phyloP scores from a whole-genome alignment of 2,888 invertebrate genomes.

The Melieria crassipennis region DNA sequence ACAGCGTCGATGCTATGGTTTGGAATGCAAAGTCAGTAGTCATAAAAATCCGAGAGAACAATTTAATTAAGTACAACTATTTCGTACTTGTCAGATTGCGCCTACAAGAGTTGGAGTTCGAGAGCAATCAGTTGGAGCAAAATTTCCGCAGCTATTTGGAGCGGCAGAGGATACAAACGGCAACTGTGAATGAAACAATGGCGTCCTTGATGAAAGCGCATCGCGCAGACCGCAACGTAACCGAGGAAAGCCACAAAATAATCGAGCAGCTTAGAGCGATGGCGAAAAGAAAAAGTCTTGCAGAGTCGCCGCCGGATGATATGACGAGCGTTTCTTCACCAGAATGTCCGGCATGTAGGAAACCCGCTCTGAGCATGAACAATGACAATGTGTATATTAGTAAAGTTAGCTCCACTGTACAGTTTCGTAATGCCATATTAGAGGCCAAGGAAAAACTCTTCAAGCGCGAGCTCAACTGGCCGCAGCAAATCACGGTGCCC shows the following conservation, averaged over 20 bases:
- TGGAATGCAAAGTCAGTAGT: conserved; percentile 52
- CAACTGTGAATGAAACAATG: conserved; percentile 37
- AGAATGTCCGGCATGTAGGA: too few relatives aligned
- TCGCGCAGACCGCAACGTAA: too few relatives aligned
- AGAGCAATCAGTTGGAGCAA: conserved; percentile 60
- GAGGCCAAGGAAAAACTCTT: conserved; percentile 46
- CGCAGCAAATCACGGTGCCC: conserved; percentile 8
- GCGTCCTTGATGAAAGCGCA: too few relatives aligned
- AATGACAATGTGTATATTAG: conserved; percentile 4
- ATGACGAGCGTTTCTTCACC: too few relatives aligned
- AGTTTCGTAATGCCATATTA: conserved; percentile 43
- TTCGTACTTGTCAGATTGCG: conserved; percentile 50
- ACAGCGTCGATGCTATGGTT: conserved; percentile 51
- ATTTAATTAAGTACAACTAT: too few relatives aligned
- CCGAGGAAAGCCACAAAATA: neutral
- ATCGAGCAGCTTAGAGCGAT: neutral
- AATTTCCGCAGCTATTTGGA: conserved; percentile 58
- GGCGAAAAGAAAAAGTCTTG: neutral
- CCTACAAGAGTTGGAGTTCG: conserved; percentile 59
- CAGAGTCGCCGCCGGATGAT: too few relatives aligned
- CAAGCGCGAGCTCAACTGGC: conserved; percentile 33
- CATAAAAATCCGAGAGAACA: too few relatives aligned
- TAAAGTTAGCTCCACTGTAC: conserved; percentile 19
- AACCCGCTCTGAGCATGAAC: neutral
- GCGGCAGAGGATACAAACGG: conserved; percentile 47